Evolutionary conservation across 2,113 vertebrate genomes (phyloP), one percentile per base, ranked within the genome.

Genomic region (Polypterus bichir): DNA sequence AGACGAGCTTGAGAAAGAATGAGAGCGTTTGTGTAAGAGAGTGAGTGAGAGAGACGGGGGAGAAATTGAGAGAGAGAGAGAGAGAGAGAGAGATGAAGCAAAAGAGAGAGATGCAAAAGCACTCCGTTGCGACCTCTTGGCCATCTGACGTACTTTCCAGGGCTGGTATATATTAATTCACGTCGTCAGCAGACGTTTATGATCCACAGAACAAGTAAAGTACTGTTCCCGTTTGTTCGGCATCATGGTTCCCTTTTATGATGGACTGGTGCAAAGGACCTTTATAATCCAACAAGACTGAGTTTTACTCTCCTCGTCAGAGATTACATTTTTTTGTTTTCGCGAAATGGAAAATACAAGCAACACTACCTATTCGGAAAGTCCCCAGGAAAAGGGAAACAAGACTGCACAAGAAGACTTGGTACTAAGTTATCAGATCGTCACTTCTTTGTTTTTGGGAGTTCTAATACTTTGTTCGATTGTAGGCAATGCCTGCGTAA

Each of bases 401-500:
- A 65, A 69, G 57, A 86, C 79, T 55, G 70, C 70, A 68, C 64
- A 78, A 57, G 75, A 80, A 55, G 83, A 89, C 60, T 74, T 89
- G 78, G 77, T 82, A 67, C 85, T 96, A 69, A 81, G 86, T 81
- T 97, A 97, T 75, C 94, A 98, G 82, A 82, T 98, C 47, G 65
- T 93, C 78, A 95, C 92, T 59, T 94, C 94, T 7, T 62, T 97
- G 73, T 79, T 93, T 60, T 80, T 98, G 65, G 90, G 83, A 58
- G 83, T 88, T 1, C 88, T 99, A 53, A 97, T 99, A 65, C 83
- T 97, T 62, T 94, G 92, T 71, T 88, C 95, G 6, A 87, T 94
- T 66, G 86, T 93, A 67, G 96, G 96, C 65, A 99, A 99, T 74
- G 88, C 92, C 9, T 99, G 90, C 74, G 96, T 99, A 69, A 89